Evolutionary conservation across 2,888 invertebrate genomes (phyloP), one percentile per base, ranked within the genome.

Genomic region (Sinohyriopsis cumingii): DNA sequence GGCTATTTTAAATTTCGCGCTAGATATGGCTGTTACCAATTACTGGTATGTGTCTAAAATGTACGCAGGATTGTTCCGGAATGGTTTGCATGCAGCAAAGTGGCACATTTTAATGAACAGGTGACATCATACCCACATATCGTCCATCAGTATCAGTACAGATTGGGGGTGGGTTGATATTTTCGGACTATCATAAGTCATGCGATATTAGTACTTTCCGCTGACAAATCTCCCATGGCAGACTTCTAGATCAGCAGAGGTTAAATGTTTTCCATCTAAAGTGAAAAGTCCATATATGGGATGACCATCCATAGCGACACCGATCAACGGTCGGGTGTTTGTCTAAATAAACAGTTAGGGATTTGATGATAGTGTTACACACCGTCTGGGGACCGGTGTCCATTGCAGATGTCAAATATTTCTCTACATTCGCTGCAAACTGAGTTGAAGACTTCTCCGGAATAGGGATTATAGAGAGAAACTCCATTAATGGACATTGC

Each of bases 231-330:
- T 62, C 1, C 78, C 78, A 55, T 78, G 72, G 67, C 77, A 78
- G 45, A 68, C 68, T 28, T 77, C 77, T 25, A 78, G 67, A 55
- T 78, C 73, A 20, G 59, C 63, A 25, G 69, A 65, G 12, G 76
- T 73, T 7, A 76, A 22, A 33, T 68, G 33, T 15, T 45, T 33
- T 6, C 57, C 28, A 24, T 67, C 60, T 18, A 59, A 67, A 22
- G 63, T 69, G 22, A 55, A 56, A 18, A 68, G 72, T 59, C 75
- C 73, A 67, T 79, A 79, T n/a, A 79, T 73, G 12, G 79, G 28
- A 5, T 28, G 75, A 3, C 77, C 79, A 56, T 79, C 79, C 20
- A 76, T 24, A 12, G 79, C 79, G 15, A 79, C 75, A 18, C 77
- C 79, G n/a, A 77, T 71, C 77, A 69, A 28, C 73, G 67, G 20